These are phyloP conservation scores for Scaptodrosophila lebanonensis DNA, from an alignment of 1,140 invertebrate genomes.

Conservation along the genomic window DNA sequence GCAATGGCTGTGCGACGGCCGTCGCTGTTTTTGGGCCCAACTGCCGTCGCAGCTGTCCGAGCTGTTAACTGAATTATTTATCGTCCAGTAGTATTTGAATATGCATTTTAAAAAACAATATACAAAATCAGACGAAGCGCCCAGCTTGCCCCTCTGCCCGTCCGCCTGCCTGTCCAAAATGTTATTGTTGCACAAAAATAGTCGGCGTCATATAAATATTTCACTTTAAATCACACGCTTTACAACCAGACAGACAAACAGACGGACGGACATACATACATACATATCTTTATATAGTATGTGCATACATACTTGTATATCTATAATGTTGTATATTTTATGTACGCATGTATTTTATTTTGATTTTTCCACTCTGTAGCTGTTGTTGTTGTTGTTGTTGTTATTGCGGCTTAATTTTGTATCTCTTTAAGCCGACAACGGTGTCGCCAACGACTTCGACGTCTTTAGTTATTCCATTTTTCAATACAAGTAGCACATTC, in stretches of 20 bases:
- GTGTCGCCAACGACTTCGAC: too few relatives aligned
- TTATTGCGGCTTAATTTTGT: neutral
- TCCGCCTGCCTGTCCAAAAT: too few relatives aligned
- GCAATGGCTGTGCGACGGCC: too few relatives aligned
- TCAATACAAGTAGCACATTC: conserved; percentile 72
- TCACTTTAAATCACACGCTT: conserved; percentile 61
- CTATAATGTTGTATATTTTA: conserved; percentile 31
- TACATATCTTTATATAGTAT: conserved; percentile 18
- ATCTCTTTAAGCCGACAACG: neutral
- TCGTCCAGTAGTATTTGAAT: too few relatives aligned
- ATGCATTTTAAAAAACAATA: too few relatives aligned
- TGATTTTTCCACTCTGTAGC: conserved; percentile 23
- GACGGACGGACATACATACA: neutral
- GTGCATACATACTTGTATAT: too few relatives aligned
- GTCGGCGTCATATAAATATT: conserved; percentile 57
- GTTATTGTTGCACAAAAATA: too few relatives aligned
- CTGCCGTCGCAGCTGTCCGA: too few relatives aligned
- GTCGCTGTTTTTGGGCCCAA: too few relatives aligned
- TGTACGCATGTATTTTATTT: conserved; percentile 23
- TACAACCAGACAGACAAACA: conserved; percentile 39
- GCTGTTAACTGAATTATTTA: too few relatives aligned
- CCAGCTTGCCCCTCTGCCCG: too few relatives aligned
- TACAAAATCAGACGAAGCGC: too few relatives aligned
- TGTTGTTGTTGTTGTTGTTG: conserved; percentile 45
- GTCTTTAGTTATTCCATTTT: conserved; percentile 38